Conservation (phyloP, 2,113 vertebrate genomes). For the Mesoclemmys tuberculata region DNA sequence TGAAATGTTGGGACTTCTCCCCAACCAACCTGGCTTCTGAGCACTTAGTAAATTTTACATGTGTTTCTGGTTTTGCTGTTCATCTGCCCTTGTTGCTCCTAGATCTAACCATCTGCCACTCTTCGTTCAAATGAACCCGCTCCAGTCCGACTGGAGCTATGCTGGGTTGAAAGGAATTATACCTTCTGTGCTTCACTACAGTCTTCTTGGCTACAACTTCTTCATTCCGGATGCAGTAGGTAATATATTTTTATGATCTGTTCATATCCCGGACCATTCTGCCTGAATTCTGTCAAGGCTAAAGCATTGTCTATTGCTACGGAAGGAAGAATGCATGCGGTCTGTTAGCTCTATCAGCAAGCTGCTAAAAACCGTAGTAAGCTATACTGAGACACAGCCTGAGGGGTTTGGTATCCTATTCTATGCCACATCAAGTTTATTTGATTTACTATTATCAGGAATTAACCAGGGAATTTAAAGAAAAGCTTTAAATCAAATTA, state of each 20-base stretch:
- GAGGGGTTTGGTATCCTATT: not conserved
- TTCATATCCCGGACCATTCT: not conserved
- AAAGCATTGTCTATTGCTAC: not conserved
- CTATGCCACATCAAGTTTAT: not conserved
- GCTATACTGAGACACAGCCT: not conserved
- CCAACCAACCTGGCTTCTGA: too few relatives aligned
- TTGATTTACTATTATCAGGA: not conserved
- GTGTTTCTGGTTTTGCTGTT: not conserved
- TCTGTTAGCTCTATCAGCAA: not conserved
- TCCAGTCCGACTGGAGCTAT: slow-evolving; percentile 86
- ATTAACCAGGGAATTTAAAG: not conserved
- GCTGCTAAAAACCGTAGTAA: not conserved
- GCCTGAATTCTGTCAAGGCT: not conserved
- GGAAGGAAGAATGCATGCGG: not conserved
- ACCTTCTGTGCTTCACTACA: slow-evolving; percentile 89
- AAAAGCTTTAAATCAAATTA: not conserved
- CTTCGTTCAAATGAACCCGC: slow-evolving; percentile 84
- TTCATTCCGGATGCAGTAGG: slow-evolving; percentile 93
- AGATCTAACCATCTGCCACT: slow-evolving; percentile 87
- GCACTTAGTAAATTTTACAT: not conserved
- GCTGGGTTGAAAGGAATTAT: slow-evolving; percentile 88
- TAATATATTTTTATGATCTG: slow-evolving; percentile 71
- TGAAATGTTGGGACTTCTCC: too few relatives aligned
- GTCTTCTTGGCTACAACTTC: slow-evolving; percentile 92
- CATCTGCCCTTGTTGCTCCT: not conserved